Conservation (phyloP, 2,113 vertebrate species). For the Marcusenius ussheri region DNA sequence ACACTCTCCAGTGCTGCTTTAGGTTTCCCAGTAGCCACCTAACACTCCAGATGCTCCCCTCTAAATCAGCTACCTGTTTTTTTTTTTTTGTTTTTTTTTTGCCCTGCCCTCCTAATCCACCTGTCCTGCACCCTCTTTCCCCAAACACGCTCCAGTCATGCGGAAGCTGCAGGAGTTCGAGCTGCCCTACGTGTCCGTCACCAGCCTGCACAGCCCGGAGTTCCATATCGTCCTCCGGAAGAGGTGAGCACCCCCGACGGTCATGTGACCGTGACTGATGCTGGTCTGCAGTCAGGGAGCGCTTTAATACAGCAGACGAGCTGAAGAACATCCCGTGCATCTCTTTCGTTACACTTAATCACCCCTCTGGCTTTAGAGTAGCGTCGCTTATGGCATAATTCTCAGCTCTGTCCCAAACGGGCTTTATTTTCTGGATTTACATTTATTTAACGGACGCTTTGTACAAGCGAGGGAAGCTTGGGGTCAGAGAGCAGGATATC, state of each 20-base stretch:
- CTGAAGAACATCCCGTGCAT: not conserved
- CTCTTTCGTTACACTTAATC: not conserved
- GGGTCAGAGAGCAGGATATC: not conserved
- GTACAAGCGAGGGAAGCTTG: not conserved
- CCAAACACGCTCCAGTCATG: slow-evolving; percentile 67
- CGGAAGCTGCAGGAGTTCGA: slow-evolving; percentile 97
- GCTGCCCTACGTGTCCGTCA: slow-evolving; percentile 90
- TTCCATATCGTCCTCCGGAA: slow-evolving; percentile 92
- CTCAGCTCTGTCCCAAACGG: not conserved
- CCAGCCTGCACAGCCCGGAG: slow-evolving; percentile 80
- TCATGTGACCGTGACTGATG: slow-evolving; percentile 32
- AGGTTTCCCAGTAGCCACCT: not conserved
- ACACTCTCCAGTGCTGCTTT: not conserved
- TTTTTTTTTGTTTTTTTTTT: slow-evolving; percentile 15
- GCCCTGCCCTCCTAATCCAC: slow-evolving; percentile 13
- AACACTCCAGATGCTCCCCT: too few species aligned
- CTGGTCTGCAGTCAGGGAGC: slow-evolving; percentile 11
- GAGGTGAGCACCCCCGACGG: slow-evolving; percentile 62
- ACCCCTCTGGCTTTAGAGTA: not conserved
- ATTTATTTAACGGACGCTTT: not conserved
- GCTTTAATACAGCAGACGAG: not conserved
- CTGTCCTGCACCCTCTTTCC: slow-evolving; percentile 10
- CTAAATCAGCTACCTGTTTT: not conserved
- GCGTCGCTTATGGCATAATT: not conserved
- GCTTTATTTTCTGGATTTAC: not conserved